phyloP scores from a whole-genome alignment of 2,113 vertebrate genomes.

The Coracopsis vasa region DNA sequence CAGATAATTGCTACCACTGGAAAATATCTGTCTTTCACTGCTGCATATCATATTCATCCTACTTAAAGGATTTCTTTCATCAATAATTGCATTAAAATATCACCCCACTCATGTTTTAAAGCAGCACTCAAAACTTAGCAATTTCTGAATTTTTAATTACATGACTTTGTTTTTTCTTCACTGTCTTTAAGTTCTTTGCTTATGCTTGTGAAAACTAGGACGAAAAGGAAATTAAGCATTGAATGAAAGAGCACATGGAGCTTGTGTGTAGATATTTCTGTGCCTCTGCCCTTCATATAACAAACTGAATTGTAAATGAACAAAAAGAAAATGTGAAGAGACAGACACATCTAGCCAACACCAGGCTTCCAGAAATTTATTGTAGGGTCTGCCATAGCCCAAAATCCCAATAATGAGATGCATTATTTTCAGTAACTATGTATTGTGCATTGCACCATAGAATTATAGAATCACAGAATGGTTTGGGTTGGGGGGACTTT shows the following conservation, averaged over 20 bases:
- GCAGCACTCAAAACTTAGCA: slow-evolving; percentile 25
- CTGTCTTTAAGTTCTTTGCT: neutral
- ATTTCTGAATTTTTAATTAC: slow-evolving; percentile 32
- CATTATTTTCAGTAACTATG: neutral
- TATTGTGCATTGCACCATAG: neutral
- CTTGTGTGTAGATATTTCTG: neutral
- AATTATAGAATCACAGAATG: neutral
- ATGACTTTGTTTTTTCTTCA: neutral
- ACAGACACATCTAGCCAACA: neutral
- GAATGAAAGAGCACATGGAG: neutral
- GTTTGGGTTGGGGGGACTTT: neutral
- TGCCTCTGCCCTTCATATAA: neutral
- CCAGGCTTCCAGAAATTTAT: neutral
- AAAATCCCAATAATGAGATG: neutral
- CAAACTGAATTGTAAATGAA: neutral
- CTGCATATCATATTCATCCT: neutral
- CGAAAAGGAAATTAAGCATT: neutral
- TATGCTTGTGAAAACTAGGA: neutral
- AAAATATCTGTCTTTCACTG: slow-evolving; percentile 30
- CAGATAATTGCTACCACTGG: neutral
- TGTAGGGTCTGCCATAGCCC: neutral
- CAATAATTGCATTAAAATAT: slow-evolving; percentile 29
- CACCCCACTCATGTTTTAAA: slow-evolving; percentile 28
- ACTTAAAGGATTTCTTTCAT: neutral
- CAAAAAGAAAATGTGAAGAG: neutral